These are phyloP conservation scores for Ectemnius continuus DNA, from an alignment of 2,888 invertebrate species.

Conservation along the genomic window DNA sequence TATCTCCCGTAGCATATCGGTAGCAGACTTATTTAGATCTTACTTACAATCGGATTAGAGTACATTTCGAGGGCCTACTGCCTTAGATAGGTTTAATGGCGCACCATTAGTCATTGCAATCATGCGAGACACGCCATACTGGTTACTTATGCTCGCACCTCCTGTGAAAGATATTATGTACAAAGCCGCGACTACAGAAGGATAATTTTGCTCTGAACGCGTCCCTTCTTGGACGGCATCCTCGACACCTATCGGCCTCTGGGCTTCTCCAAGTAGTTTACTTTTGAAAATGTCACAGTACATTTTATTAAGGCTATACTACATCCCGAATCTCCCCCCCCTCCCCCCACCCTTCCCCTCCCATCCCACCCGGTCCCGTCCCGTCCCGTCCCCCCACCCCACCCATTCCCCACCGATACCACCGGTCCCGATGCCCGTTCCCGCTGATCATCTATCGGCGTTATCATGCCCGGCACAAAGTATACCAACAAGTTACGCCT, in stretches of 20 bases:
- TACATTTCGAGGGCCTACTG: no score
- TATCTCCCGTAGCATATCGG: neutral
- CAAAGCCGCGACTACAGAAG: constrained; percentile 60
- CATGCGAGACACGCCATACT: constrained; percentile 5
- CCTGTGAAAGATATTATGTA: constrained; percentile 49
- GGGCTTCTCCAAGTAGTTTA: neutral
- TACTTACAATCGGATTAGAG: no score
- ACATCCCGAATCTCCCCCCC: neutral
- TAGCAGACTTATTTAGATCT: no score
- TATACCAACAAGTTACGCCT: constrained; percentile 5
- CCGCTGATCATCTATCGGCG: neutral
- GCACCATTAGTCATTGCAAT: neutral
- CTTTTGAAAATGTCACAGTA: constrained; percentile 41
- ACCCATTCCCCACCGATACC: no score
- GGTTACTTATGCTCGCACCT: constrained; percentile 14
- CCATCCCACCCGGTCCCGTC: no score
- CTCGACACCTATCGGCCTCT: no score
- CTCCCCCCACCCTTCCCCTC: no score
- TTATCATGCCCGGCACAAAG: constrained; percentile 26
- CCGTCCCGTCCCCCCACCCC: no score
- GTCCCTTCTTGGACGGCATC: constrained; percentile 36
- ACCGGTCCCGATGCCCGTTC: no score
- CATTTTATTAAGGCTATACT: constrained; percentile 13
- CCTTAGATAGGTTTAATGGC: no score
- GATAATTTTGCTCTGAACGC: constrained; percentile 24